phyloP scores from a whole-genome alignment of 1,140 invertebrate species.

The Tribolium castaneum region DNA sequence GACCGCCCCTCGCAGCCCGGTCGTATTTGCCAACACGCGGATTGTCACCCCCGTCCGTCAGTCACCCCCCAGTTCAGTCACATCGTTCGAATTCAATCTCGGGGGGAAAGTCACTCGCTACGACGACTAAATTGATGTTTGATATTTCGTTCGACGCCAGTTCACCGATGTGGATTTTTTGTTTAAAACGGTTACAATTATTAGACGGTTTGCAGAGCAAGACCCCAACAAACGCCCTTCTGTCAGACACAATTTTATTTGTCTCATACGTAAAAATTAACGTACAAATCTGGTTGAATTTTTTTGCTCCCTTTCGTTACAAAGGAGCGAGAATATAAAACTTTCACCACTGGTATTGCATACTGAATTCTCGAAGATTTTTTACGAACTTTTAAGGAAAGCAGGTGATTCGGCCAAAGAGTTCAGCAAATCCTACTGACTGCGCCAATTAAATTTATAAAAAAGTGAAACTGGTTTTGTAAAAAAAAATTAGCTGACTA shows the following conservation, averaged over 20 bases:
- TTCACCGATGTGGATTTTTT: constrained; percentile 41
- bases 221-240: neutral
- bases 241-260: neutral
- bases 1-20: constrained; percentile 50
- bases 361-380: too few relatives aligned
- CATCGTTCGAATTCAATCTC: constrained; percentile 50
- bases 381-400: too few relatives aligned
- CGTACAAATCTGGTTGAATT: too few relatives aligned
- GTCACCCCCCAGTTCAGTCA: constrained; percentile 15
- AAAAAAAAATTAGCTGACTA: too few relatives aligned
- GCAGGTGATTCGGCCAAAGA: too few relatives aligned
- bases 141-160: constrained; percentile 45
- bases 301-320: too few relatives aligned
- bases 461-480: too few relatives aligned
- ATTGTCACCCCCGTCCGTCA: constrained; percentile 53
- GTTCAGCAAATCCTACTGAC: too few relatives aligned
- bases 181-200: constrained; percentile 49
- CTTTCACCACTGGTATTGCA: too few relatives aligned
- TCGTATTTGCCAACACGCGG: constrained; percentile 56
- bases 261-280: neutral
- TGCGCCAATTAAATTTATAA: too few relatives aligned
- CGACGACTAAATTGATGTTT: constrained; percentile 53
- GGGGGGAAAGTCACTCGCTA: constrained; percentile 43
- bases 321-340: too few relatives aligned
- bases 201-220: constrained; percentile 16